Percentiles rank a stretch among this genome's conserved stretches.
These are phyloP conservation scores for Morelia viridis DNA, from an alignment of 2,797 vertebrate species.

Conservation along the genomic window DNA sequence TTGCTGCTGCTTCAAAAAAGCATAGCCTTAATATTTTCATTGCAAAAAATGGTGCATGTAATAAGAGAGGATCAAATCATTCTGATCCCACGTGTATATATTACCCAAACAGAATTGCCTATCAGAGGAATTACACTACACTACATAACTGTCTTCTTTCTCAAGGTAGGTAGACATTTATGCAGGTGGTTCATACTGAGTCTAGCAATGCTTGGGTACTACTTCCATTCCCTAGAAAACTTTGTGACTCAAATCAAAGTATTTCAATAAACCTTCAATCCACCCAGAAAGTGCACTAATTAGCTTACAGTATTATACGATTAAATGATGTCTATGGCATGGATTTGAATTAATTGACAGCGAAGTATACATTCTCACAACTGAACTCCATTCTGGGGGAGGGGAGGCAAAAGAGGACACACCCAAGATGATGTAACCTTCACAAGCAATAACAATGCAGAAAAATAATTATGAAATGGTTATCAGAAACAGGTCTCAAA, in stretches of 20 bases:
- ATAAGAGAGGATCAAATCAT: not conserved
- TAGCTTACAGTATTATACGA: conserved; percentile 52
- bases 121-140: not conserved
- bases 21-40: not conserved
- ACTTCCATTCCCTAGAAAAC: not conserved
- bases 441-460: conserved; percentile 26
- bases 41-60: not conserved
- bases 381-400: conserved; percentile 16
- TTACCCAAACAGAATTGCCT: not conserved
- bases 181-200: not conserved
- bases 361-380: conserved; percentile 47
- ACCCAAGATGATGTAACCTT: conserved; percentile 50
- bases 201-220: not conserved
- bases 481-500: conserved; percentile 31
- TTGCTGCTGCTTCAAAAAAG: not conserved
- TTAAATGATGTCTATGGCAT: conserved; percentile 42
- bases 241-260: not conserved
- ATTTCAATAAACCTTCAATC: conserved; percentile 14
- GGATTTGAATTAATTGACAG: conserved; percentile 50
- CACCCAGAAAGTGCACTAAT: conserved; percentile 52
- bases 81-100: not conserved
- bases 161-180: not conserved
- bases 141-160: not conserved
- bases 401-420: not conserved
- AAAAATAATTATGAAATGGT: conserved; percentile 39